Evolutionary conservation across 2,797 vertebrate species (phyloP), one percentile per base, ranked within the genome.

Genomic region (Dryobates pubescens): DNA sequence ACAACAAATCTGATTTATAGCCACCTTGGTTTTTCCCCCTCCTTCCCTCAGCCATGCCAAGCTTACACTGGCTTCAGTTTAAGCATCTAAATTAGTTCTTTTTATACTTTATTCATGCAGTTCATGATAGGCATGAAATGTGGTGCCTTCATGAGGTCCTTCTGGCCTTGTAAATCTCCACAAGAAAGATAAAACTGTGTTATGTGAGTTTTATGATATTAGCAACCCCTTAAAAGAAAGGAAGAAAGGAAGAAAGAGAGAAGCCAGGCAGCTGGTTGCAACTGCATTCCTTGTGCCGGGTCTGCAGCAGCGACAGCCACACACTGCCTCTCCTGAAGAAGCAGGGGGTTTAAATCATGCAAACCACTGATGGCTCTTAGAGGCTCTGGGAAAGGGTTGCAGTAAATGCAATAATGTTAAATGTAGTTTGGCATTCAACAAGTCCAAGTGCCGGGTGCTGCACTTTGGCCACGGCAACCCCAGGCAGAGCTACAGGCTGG

Each of bases 261-360:
- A 49, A 22, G 15, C 19, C 10, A 77, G 45, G 38, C 43, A 70
- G 38, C 26, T 82, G 58, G 56, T 86, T 81, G 41, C 81, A 65
- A 70, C 65, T 89, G 14, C 7, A 59, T 71, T 74, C 29, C 56
- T 76, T 79, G 49, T 87, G 91, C 93, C 76, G 73, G 85, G 94
- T 90, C 38, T 91, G 53, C 34, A 74, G 16, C 29, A 83, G 24
- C 83, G 85, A 92, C 73, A 94, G 68, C 19, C 41, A 56, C 58
- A 88, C 87, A 41, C 62, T 93, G n/a, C 78, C 88, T 69, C 20
- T 95, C 96, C 94, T 87, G 77, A 88, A 86, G 69, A 67, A 90
- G 13, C 30, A 90, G 72, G 17, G 70, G 54, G 90, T 74, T 78
- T 59, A 93, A 87, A 89, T 89, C 88, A 93, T 94, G 95, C 88